Base-by-base conservation (phyloP, 2,797 vertebrate species). In the Hydrocynus forskahlii region DNA sequence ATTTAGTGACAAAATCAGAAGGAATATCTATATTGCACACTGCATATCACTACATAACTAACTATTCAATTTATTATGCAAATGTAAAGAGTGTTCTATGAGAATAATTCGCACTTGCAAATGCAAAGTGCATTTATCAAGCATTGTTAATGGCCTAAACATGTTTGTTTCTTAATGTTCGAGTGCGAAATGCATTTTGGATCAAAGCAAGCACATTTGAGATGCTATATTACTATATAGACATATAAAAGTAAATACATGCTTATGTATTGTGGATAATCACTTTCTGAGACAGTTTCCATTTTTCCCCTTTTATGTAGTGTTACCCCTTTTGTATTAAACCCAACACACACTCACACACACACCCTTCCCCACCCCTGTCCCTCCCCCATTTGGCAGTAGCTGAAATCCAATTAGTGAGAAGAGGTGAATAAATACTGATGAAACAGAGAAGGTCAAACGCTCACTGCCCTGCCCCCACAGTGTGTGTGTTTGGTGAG, bases 391-490 rank as follows among this genome's bases (percentile, higher is more conserved):
- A 64, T 59, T 72, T 57, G 62, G 75, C 84, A 81, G 78, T 60
- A 81, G 68, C 81, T 43, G 25, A 74, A 84, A 79, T 84, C 74
- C 76, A 71, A 76, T 85, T 86, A 81, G 59, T 75, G n/a, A 48
- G 84, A 81, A 84, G 76, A 79, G 55, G 70, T 55, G 71, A 71
- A 84, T 80, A 85, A 64, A 86, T 25, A 76, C 63, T 55, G 83
- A 79, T 85, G 71, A 69, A 84, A 82, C 66, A 73, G 84, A 84
- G 87, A 89, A 87, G 86, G 90, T 92, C 75, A 87, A 90, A 79
- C 81, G 17, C 67, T 82, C 79, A 82, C 88, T 54, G 73, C 71
- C 80, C 64, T 57, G 50, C 81, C 81, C 79, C 83, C 81, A 23
- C 69, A 69, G 7, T 8, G 29, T 35, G 7, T 40, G 57, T 29